Conservation (phyloP, 2,113 vertebrate species). For the Lampris incognitus region DNA sequence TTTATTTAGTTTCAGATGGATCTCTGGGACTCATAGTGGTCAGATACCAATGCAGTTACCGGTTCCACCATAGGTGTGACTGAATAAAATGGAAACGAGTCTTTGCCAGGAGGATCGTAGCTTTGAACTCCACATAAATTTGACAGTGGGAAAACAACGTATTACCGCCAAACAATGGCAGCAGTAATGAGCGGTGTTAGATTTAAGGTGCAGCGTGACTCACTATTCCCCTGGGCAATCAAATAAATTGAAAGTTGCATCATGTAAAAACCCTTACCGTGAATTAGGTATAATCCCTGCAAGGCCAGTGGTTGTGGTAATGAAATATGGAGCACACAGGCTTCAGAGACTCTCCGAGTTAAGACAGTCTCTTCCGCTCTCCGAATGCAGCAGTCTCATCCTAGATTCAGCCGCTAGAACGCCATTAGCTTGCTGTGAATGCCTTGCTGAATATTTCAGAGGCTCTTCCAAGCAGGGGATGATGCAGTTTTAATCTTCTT, state of each 20-base stretch:
- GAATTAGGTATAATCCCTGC: constrained; percentile 34
- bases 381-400: constrained; percentile 41
- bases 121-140: too few species aligned
- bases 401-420: constrained; percentile 28
- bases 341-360: background rate
- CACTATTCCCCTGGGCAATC: background rate
- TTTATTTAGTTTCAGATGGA: too few species aligned
- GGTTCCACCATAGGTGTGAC: too few species aligned
- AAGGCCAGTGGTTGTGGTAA: constrained; percentile 11
- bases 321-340: constrained; percentile 33
- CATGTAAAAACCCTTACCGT: constrained; percentile 21
- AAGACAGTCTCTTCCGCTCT: constrained; percentile 24
- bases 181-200: background rate
- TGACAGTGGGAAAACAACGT: too few species aligned
- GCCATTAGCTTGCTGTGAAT: constrained; percentile 46
- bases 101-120: too few species aligned
- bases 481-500: background rate
- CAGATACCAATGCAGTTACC: too few species aligned
- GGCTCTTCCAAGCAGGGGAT: constrained; percentile 19
- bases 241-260: constrained; percentile 17
- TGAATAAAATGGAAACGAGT: too few species aligned
- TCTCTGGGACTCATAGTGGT: too few species aligned
- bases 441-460: constrained; percentile 59
- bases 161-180: background rate
- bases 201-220: constrained; percentile 1